phyloP scores from a whole-genome alignment of 2,888 invertebrate genomes.

The Chrysolina haemoptera region DNA sequence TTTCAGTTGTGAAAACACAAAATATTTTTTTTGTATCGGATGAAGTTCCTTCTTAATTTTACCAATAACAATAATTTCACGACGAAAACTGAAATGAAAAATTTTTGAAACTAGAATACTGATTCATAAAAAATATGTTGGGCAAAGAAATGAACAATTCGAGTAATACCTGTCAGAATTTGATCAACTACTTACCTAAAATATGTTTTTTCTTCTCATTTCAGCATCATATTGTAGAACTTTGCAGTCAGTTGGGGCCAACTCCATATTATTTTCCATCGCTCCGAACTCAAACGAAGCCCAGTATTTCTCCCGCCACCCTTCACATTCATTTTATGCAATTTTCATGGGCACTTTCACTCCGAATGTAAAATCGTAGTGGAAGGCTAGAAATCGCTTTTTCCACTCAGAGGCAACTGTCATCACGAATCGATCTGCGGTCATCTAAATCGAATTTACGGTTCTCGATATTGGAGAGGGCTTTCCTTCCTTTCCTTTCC shows the following conservation, averaged over 20 bases:
- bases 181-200: too few species aligned
- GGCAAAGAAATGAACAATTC: too few species aligned
- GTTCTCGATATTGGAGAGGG: conserved; percentile 62
- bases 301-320: not conserved
- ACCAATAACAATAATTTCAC: too few species aligned
- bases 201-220: too few species aligned
- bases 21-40: too few species aligned
- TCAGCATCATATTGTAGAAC: not conserved
- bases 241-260: not conserved
- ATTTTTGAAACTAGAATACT: too few species aligned
- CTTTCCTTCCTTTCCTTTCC: conserved; percentile 51
- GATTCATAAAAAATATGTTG: too few species aligned
- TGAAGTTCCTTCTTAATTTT: too few species aligned
- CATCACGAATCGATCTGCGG: conserved; percentile 63
- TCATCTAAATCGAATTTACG: conserved; percentile 69
- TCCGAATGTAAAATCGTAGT: conserved; percentile 43
- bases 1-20: too few species aligned
- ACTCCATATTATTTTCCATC: not conserved
- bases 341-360: conserved; percentile 45
- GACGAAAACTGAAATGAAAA: too few species aligned
- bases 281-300: not conserved
- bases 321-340: conserved; percentile 38
- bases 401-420: conserved; percentile 62
- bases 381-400: conserved; percentile 57
- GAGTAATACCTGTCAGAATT: too few species aligned